phyloP scores from a whole-genome alignment of 1,140 invertebrate species.

The Panagrolaimus sp. region DNA sequence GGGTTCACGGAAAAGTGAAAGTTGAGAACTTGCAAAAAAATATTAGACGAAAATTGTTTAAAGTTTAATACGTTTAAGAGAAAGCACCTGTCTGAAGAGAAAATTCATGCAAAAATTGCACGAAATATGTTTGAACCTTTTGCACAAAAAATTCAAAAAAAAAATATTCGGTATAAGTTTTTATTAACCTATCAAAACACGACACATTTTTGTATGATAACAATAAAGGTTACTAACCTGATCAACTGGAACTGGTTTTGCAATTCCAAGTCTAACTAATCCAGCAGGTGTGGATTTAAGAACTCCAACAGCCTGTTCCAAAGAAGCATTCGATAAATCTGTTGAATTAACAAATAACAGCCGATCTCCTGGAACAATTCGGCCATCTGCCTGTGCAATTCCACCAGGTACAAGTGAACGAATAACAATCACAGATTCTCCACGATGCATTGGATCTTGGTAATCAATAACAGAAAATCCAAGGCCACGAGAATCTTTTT shows the following conservation, averaged over 20 bases:
- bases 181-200: not conserved
- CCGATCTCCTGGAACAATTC: constrained; percentile 91
- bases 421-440: constrained; percentile 95
- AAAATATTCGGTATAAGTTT: too few relatives aligned
- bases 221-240: constrained; percentile 46
- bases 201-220: not conserved
- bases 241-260: constrained; percentile 90
- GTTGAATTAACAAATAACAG: constrained; percentile 92
- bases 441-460: constrained; percentile 87
- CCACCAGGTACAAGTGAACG: constrained; percentile 93
- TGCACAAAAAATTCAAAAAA: too few relatives aligned
- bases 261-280: constrained; percentile 85
- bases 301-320: constrained; percentile 92
- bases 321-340: constrained; percentile 82
- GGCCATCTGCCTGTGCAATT: constrained; percentile 86
- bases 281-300: constrained; percentile 83
- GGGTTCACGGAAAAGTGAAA: too few relatives aligned
- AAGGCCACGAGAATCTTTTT: constrained; percentile 89
- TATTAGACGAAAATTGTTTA: too few relatives aligned
- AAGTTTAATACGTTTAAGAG: too few relatives aligned
- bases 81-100: too few relatives aligned
- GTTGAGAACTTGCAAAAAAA: too few relatives aligned
- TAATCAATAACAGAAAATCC: constrained; percentile 99
- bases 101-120: too few relatives aligned
- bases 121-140: too few relatives aligned